Evolutionary conservation across 2,113 vertebrate species (phyloP).

Genomic region (Melanerpes aurifrons): DNA sequence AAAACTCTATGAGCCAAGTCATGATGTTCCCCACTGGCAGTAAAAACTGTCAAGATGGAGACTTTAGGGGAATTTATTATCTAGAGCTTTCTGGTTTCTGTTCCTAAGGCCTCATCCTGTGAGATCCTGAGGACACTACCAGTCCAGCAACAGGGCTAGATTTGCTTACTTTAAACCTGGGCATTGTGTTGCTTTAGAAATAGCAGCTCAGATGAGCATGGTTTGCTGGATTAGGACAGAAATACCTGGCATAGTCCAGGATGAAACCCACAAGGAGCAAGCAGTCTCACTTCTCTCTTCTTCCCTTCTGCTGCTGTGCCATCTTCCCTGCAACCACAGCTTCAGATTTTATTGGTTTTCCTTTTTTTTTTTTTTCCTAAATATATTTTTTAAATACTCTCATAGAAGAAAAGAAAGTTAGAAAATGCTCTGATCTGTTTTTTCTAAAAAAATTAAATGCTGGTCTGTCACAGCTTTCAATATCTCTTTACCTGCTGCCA

Average conservation of each 20-base stretch:
- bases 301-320: neutral
- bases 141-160: neutral
- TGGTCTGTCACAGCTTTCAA: neutral
- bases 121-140: neutral
- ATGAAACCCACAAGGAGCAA: neutral
- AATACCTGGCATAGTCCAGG: accelerated
- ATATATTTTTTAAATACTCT: neutral
- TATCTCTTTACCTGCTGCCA: conserved; percentile 46
- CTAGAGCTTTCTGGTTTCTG: neutral
- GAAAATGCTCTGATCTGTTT: conserved; percentile 30
- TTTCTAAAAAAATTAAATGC: conserved; percentile 25
- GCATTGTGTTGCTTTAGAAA: neutral
- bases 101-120: neutral
- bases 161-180: neutral
- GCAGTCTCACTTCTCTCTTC: neutral
- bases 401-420: neutral
- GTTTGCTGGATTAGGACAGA: neutral
- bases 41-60: neutral
- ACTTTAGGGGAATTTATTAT: neutral
- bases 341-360: neutral
- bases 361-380: neutral
- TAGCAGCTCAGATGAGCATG: accelerated
- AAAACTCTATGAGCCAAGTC: neutral
- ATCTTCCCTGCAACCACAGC: neutral
- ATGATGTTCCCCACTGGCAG: neutral